These are phyloP conservation scores for Quadroppia sp. DNA, from an alignment of 2,888 invertebrate species.

Conservation along the genomic window DNA sequence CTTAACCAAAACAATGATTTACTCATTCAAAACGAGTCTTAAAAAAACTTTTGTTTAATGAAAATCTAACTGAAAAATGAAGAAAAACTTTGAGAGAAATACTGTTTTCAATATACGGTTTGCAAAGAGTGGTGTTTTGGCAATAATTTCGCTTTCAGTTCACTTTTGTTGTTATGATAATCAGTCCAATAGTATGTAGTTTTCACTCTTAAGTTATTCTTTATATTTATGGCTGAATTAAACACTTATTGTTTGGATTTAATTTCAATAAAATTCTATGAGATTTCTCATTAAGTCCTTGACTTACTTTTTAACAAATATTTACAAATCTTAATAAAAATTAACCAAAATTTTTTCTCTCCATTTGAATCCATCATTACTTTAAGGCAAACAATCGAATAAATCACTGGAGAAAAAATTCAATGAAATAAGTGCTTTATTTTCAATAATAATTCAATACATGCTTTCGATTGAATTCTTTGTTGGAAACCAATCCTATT, in stretches of 20 bases:
- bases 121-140: not conserved
- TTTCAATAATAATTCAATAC: too few species aligned
- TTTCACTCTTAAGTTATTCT: not conserved
- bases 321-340: not conserved
- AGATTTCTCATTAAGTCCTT: not conserved
- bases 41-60: not conserved
- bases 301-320: conserved; percentile 25
- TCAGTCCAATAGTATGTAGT: not conserved
- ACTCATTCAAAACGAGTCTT: not conserved
- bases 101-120: not conserved
- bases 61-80: too few species aligned
- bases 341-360: not conserved
- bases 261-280: not conserved
- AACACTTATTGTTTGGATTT: not conserved
- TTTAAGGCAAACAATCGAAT: conserved; percentile 21
- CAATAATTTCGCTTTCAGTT: not conserved
- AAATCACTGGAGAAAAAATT: conserved; percentile 13
- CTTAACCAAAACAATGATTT: conserved; percentile 10
- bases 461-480: too few species aligned
- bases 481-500: too few species aligned
- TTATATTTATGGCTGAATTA: not conserved
- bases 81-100: too few species aligned
- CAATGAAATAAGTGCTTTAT: conserved; percentile 6
- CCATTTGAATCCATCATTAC: not conserved
- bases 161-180: not conserved